A percentile compares a stretch with the other conserved stretches of the same genome.
These are phyloP conservation scores for Onychorhynchus coronatus DNA, from an alignment of 2,113 vertebrate species.

Conservation along the genomic window DNA sequence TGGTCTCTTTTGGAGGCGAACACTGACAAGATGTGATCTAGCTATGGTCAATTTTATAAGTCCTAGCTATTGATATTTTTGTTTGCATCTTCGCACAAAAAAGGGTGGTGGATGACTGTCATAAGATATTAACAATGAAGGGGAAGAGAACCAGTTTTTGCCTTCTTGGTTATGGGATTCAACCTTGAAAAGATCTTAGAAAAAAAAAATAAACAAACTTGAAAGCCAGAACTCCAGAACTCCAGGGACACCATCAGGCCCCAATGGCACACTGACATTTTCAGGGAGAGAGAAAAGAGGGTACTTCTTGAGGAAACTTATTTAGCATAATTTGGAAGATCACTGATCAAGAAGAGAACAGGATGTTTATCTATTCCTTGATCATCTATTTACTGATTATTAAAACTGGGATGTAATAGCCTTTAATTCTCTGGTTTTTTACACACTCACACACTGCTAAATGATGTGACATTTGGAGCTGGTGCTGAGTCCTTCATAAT, in stretches of 20 bases:
- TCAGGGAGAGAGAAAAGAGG: neutral
- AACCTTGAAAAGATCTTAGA: neutral
- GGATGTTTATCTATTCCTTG: neutral
- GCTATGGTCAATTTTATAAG: neutral
- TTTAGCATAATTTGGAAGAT: neutral
- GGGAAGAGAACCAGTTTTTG: neutral
- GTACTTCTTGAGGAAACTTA: neutral
- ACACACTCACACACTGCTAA: neutral
- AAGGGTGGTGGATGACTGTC: neutral
- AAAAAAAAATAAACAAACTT: neutral
- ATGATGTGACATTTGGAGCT: slow-evolving; percentile 37
- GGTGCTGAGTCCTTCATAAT: neutral
- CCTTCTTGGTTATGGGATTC: neutral
- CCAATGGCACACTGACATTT: neutral
- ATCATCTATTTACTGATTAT: neutral
- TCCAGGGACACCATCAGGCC: neutral
- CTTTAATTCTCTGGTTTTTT: slow-evolving; percentile 11
- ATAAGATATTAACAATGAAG: neutral
- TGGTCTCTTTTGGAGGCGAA: neutral
- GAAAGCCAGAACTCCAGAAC: neutral
- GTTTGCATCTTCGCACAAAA: neutral
- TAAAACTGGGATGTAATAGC: neutral
- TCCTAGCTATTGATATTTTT: neutral
- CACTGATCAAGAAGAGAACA: neutral
- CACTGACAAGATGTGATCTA: neutral